Conservation (phyloP, 1,140 invertebrate species). For the Aplysia californica region DNA sequence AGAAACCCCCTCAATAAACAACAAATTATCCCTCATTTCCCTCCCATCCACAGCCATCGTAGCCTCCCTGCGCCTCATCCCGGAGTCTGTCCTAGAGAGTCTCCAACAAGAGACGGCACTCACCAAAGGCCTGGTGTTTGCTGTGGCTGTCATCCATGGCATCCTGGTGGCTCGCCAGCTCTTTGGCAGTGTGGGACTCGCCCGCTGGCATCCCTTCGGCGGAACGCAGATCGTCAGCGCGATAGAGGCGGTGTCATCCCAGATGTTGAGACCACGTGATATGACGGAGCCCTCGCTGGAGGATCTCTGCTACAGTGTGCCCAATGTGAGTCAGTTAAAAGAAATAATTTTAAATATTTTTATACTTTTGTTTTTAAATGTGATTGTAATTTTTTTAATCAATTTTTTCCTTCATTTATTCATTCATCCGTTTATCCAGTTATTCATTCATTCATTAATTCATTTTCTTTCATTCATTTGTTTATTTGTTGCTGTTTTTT, state of each 20-base stretch:
- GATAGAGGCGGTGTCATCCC: constrained; percentile 44
- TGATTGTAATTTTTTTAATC: too few species aligned
- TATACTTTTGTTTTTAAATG: too few species aligned
- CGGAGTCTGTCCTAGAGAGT: constrained; percentile 38
- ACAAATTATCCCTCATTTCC: not conserved
- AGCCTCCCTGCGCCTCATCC: constrained; percentile 47
- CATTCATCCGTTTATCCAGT: too few species aligned
- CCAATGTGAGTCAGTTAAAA: constrained; percentile 4
- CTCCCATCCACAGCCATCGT: constrained; percentile 54
- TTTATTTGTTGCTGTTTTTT: too few species aligned
- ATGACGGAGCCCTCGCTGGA: constrained; percentile 47
- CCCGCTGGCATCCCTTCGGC: constrained; percentile 60
- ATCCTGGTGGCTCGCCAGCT: constrained; percentile 53
- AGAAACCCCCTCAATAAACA: not conserved
- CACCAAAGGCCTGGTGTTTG: constrained; percentile 44
- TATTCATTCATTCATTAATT: too few species aligned
- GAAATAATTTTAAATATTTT: too few species aligned
- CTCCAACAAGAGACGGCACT: constrained; percentile 39
- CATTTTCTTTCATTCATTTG: too few species aligned
- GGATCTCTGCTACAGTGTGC: constrained; percentile 42
- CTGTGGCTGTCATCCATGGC: constrained; percentile 54
- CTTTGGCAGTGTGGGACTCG: constrained; percentile 59
- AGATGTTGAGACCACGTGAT: constrained; percentile 36
- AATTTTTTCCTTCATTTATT: too few species aligned
- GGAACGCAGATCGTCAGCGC: constrained; percentile 50